Conservation (phyloP, 2,888 invertebrate genomes). For the Parochlus steinenii region DNA sequence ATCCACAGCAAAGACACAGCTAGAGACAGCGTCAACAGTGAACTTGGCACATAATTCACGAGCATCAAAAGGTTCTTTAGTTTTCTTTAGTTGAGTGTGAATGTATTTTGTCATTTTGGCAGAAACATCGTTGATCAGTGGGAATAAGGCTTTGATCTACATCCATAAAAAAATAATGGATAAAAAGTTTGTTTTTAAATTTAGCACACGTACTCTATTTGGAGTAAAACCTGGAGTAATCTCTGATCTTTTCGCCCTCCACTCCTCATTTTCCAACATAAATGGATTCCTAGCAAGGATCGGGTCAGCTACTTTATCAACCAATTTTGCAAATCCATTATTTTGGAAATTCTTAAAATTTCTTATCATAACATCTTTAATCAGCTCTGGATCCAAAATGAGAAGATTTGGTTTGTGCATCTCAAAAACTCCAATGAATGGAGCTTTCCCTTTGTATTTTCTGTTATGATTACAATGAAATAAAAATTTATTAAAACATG, state of each 20-base stretch:
- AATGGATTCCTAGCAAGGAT: conserved; percentile 21
- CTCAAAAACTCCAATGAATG: conserved; percentile 28
- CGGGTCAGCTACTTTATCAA: conserved; percentile 16
- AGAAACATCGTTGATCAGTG: conserved; percentile 30
- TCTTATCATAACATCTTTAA: conserved; percentile 26
- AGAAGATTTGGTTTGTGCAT: conserved; percentile 24
- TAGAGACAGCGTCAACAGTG: conserved; percentile 31
- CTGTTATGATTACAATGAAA: not conserved
- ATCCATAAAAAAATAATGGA: not conserved
- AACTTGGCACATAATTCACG: conserved; percentile 19
- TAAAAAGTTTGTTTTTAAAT: not conserved
- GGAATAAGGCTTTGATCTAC: conserved; percentile 29
- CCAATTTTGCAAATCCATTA: conserved; percentile 8
- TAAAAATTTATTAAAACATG: not conserved
- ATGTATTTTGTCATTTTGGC: conserved; percentile 9
- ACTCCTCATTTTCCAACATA: conserved; percentile 18
- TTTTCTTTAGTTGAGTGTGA: conserved; percentile 13
- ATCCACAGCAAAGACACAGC: conserved; percentile 30
- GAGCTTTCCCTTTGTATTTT: conserved; percentile 5
- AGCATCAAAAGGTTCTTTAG: conserved; percentile 15
- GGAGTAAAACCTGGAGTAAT: conserved; percentile 29
- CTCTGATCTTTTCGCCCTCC: conserved; percentile 19
- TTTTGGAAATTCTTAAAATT: conserved; percentile 29
- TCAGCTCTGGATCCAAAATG: conserved; percentile 24
- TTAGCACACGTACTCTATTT: conserved; percentile 18